phyloP scores from a whole-genome alignment of 2,888 invertebrate species.

The Agonopterix heracliana region DNA sequence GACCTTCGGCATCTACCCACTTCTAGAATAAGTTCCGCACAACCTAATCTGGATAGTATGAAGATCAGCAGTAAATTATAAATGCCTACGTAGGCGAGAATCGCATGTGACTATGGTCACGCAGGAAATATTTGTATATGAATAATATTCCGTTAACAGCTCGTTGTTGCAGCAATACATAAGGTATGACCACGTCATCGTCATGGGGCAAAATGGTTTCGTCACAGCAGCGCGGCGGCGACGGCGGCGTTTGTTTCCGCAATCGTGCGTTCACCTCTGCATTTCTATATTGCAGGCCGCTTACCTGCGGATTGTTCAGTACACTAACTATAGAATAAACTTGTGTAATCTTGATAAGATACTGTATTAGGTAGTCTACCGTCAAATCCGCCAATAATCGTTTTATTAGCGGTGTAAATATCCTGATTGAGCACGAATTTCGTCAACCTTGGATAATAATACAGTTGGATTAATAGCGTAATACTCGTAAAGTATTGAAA shows the following conservation, averaged over 20 bases:
- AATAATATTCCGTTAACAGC: not conserved
- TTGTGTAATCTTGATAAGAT: no score
- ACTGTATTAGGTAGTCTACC: not conserved
- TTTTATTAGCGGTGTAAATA: no score
- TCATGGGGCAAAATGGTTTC: conserved; percentile 49
- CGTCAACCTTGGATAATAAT: no score
- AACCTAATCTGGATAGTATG: conserved; percentile 23
- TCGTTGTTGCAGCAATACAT: conserved; percentile 1
- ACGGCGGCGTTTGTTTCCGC: conserved; percentile 44
- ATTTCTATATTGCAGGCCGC: conserved; percentile 20
- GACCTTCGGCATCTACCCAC: conserved; percentile 19
- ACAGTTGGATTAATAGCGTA: no score
- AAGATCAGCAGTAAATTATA: conserved; percentile 4
- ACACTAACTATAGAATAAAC: not conserved
- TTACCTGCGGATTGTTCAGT: not conserved
- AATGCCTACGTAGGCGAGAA: conserved; percentile 16
- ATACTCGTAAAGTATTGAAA: no score
- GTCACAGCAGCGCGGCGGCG: conserved; percentile 29
- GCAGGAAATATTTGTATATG: conserved; percentile 22
- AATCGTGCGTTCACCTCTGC: conserved; percentile 61
- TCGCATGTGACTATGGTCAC: conserved; percentile 17
- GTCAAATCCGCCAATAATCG: not conserved
- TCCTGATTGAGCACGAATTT: no score
- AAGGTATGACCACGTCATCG: conserved; percentile 22
- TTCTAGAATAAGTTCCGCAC: conserved; percentile 38